Evolutionary conservation across 2,888 invertebrate species (phyloP), one percentile per base, ranked within the genome.

Genomic region (Ochropleura leucogaster): DNA sequence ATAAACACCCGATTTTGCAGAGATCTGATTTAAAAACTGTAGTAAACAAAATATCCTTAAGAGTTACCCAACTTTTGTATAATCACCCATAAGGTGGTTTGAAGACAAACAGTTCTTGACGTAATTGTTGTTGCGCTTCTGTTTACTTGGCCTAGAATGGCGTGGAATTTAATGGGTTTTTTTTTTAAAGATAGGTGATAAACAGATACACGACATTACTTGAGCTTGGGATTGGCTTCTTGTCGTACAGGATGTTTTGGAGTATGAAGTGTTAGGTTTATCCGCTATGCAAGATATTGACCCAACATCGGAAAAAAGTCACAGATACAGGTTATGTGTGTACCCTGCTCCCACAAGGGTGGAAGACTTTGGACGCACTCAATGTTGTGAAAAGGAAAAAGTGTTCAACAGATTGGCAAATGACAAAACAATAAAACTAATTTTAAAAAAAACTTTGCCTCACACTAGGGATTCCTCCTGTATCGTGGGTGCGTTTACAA

Each of bases 21-120:
- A n/a, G n/a, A n/a, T n/a, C n/a, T n/a, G n/a, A n/a, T n/a, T n/a
- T n/a, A n/a, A n/a, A n/a, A n/a, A n/a, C n/a, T n/a, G n/a, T n/a
- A n/a, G n/a, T n/a, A n/a, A n/a, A n/a, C n/a, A n/a, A n/a, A n/a
- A n/a, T n/a, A n/a, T n/a, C n/a, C n/a, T n/a, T n/a, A n/a, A n/a
- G n/a, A n/a, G n/a, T n/a, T n/a, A n/a, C n/a, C n/a, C n/a, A n/a
- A n/a, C n/a, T n/a, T n/a, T n/a, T n/a, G n/a, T n/a, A n/a, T n/a
- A n/a, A n/a, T n/a, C n/a, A n/a, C n/a, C n/a, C n/a, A n/a, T n/a
- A n/a, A 71, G 72, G 69, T 72, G 69, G 71, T 62, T 59, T 72
- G 71, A 70, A 77, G 68, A 78, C 76, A 84, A 66, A 79, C 74
- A 83, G 67, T 66, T 66, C 47, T 70, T 68, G 82, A 85, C 68